phyloP scores from a whole-genome alignment of 2,888 invertebrate species.

The Amiota communis region DNA sequence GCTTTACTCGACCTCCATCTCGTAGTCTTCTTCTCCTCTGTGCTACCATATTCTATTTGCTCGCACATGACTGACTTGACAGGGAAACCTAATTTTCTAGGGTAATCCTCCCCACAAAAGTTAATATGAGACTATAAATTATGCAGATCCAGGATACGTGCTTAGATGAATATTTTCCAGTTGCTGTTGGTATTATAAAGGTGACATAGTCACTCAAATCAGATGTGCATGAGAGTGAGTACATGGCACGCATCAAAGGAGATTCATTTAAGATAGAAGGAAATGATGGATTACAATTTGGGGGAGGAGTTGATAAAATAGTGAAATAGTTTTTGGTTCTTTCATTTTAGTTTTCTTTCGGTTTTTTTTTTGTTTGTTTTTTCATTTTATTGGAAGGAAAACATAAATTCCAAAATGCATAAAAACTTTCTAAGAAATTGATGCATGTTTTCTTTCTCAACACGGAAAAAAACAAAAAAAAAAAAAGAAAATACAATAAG shows the following conservation, averaged over 20 bases:
- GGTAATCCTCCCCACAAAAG: slow-evolving; percentile 57
- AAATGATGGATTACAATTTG: neutral
- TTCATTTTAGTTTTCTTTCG: slow-evolving; percentile 6
- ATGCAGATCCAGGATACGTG: slow-evolving; percentile 70
- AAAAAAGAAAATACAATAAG: too few relatives aligned
- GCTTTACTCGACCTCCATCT: too few relatives aligned
- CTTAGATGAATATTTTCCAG: slow-evolving; percentile 64
- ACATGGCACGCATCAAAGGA: slow-evolving; percentile 7
- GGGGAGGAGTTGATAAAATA: neutral
- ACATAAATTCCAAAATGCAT: neutral
- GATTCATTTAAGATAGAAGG: neutral
- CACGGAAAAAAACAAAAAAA: neutral
- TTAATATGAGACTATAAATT: slow-evolving; percentile 60
- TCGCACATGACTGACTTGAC: slow-evolving; percentile 60
- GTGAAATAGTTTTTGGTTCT: slow-evolving; percentile 19
- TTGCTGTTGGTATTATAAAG: slow-evolving; percentile 57
- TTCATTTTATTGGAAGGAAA: neutral
- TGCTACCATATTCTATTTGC: slow-evolving; percentile 51
- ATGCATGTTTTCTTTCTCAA: slow-evolving; percentile 20
- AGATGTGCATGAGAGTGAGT: slow-evolving; percentile 6
- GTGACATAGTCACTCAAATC: slow-evolving; percentile 38
- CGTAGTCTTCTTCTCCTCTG: slow-evolving; percentile 7
- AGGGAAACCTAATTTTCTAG: slow-evolving; percentile 69
- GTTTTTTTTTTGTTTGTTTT: neutral
- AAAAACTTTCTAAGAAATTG: slow-evolving; percentile 15